These are phyloP conservation scores for Metalampra italica DNA, from an alignment of 2,888 invertebrate genomes.

Conservation along the genomic window DNA sequence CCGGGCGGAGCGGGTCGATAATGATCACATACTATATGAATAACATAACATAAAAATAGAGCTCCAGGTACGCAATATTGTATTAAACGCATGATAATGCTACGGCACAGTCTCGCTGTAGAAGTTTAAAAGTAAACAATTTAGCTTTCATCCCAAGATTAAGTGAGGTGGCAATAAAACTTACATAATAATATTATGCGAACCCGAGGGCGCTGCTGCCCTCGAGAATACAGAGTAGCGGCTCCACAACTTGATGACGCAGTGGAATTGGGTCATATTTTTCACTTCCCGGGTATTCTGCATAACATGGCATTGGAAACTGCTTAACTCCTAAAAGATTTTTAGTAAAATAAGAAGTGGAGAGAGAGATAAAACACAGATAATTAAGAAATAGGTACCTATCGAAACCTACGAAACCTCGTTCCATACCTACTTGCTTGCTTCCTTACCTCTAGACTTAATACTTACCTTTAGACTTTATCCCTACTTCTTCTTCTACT, in stretches of 20 bases:
- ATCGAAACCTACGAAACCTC: no score
- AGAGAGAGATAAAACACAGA: neutral
- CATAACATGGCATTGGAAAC: neutral
- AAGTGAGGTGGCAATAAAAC: neutral
- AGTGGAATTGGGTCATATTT: slow-evolving; percentile 3
- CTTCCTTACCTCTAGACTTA: no score
- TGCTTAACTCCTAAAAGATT: neutral
- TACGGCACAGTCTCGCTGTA: neutral
- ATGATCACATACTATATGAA: no score
- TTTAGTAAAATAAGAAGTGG: neutral
- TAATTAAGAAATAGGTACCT: no score
- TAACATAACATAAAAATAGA: no score
- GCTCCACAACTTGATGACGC: slow-evolving; percentile 1
- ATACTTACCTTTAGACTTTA: no score
- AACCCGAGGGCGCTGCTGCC: neutral
- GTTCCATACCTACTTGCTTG: no score
- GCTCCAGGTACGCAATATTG: no score
- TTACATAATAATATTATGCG: neutral
- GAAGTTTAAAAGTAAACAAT: neutral
- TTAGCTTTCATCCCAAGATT: neutral
- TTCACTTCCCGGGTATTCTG: neutral
- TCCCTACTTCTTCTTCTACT: no score
- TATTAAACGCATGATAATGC: neutral
- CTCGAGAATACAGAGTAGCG: slow-evolving; percentile 3
- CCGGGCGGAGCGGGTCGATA: no score